A percentile compares a stretch with the other conserved stretches of the same genome.
phyloP scores from a whole-genome alignment of 2,113 vertebrate species.

The Leucoraja erinaceus region DNA sequence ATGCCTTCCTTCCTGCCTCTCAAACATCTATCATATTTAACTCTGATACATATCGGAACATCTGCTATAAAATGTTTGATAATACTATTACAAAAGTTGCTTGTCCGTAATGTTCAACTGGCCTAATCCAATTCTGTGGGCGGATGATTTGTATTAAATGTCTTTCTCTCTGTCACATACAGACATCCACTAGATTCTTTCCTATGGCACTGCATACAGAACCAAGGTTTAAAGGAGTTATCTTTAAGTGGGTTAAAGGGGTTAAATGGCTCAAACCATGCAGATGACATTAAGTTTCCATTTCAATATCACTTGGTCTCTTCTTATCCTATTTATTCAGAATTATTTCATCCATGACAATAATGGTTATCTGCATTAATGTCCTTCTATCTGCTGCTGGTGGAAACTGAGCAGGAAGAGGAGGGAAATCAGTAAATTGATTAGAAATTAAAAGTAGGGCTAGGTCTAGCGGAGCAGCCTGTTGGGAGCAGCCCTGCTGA shows the following conservation, averaged over 20 bases:
- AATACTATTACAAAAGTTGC: neutral
- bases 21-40: neutral
- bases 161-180: neutral
- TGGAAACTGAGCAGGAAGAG: neutral
- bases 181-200: neutral
- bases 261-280: neutral
- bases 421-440: neutral
- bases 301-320: neutral
- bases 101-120: neutral
- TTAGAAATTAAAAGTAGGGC: too few species aligned
- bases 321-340: neutral
- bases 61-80: neutral
- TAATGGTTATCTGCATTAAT: neutral
- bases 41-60: neutral
- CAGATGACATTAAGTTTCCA: neutral
- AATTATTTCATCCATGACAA: neutral
- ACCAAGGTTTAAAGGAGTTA: neutral
- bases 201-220: neutral
- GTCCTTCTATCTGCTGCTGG: neutral
- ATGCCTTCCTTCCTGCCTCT: neutral
- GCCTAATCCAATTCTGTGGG: neutral
- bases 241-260: neutral
- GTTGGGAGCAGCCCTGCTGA: too few species aligned
- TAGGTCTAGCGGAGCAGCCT: too few species aligned
- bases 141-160: neutral